Evolutionary conservation across 1,140 invertebrate genomes (phyloP).

Genomic region (Anoplophora glabripennis): DNA sequence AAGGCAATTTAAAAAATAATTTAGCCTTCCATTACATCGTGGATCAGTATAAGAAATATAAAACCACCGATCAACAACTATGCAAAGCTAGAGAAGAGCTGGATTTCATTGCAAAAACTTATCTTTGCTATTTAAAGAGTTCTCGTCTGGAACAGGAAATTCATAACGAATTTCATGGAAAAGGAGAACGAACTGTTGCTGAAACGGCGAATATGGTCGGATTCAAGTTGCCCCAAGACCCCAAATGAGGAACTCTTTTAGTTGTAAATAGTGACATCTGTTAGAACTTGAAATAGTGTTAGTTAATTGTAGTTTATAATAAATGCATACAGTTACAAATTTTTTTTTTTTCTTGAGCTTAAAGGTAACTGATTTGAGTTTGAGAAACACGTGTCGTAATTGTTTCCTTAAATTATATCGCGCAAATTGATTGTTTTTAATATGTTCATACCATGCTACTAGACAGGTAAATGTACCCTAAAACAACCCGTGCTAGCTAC

Average conservation of each 20-base stretch:
- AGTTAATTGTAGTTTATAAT: too few relatives aligned
- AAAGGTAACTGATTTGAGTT: too few relatives aligned
- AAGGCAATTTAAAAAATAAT: constrained; percentile 57
- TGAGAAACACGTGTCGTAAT: too few relatives aligned
- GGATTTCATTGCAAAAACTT: constrained; percentile 64
- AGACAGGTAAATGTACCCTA: too few relatives aligned
- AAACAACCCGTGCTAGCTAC: too few relatives aligned
- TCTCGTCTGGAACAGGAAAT: constrained; percentile 66
- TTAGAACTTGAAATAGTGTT: too few relatives aligned
- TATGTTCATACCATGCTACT: too few relatives aligned
- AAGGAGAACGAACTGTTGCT: constrained; percentile 69
- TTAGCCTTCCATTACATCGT: constrained; percentile 64
- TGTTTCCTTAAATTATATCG: too few relatives aligned
- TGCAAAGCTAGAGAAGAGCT: constrained; percentile 80
- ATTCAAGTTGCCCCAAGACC: constrained; percentile 80
- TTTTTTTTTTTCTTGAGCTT: too few relatives aligned
- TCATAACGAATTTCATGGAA: constrained; percentile 67
- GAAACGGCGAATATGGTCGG: constrained; percentile 81
- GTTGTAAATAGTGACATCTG: too few relatives aligned
- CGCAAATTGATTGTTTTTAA: too few relatives aligned
- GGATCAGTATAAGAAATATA: constrained; percentile 66
- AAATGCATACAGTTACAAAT: too few relatives aligned
- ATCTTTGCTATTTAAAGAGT: constrained; percentile 71
- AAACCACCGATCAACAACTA: constrained; percentile 73
- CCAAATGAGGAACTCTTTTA: constrained; percentile 48